These are phyloP conservation scores for Urocitellus parryii DNA, from an alignment of 2,113 vertebrate genomes.

Conservation along the genomic window DNA sequence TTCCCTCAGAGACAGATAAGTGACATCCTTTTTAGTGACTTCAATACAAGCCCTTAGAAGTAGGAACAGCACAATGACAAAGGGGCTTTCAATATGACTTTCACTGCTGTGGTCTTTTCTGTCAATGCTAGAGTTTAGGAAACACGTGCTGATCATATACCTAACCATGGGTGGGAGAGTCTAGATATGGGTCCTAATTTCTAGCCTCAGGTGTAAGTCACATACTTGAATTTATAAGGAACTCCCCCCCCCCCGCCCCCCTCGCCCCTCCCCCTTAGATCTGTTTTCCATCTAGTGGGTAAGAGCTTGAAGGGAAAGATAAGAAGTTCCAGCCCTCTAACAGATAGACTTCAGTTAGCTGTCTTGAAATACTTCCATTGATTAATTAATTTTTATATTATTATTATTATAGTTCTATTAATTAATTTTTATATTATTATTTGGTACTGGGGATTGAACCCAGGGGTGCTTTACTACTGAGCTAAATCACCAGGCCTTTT, in stretches of 20 bases:
- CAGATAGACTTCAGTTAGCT: not conserved
- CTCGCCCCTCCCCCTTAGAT: not conserved
- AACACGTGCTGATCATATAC: no score
- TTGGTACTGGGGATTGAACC: no score
- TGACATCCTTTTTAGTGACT: not conserved
- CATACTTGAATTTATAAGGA: not conserved
- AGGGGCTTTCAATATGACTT: not conserved
- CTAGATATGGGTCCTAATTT: not conserved
- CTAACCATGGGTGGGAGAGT: not conserved
- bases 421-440: no score
- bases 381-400: no score
- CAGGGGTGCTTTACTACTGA: no score
- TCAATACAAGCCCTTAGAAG: not conserved
- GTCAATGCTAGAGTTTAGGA: not conserved
- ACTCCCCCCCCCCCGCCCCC: not conserved
- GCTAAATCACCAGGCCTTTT: no score
- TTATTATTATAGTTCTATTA: no score
- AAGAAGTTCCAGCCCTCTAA: not conserved
- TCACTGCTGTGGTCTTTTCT: not conserved
- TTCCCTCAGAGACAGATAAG: not conserved
- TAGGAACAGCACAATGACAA: not conserved
- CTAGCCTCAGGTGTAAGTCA: not conserved
- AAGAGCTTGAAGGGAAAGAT: not conserved
- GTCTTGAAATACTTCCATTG: not conserved
- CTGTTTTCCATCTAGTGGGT: not conserved